A percentile compares a stretch with the other conserved stretches of the same genome.
Conservation (phyloP, 2,888 invertebrate species). For the Limnephilus auricula region DNA sequence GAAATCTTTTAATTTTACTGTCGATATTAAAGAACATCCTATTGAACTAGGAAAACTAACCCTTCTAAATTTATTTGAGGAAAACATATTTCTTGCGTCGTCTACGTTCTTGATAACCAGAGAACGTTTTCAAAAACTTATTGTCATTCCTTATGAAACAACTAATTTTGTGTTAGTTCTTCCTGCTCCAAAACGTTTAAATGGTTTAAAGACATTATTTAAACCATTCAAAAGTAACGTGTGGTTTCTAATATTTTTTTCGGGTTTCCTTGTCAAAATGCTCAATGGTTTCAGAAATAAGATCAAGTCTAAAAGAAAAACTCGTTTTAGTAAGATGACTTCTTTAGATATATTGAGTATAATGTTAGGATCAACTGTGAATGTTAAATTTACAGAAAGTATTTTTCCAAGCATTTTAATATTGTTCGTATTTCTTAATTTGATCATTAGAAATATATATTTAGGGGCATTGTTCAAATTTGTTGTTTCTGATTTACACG, state of each 20-base stretch:
- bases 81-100: no score
- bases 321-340: neutral
- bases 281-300: neutral
- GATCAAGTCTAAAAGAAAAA: neutral
- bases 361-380: neutral
- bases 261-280: neutral
- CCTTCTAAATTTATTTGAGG: no score
- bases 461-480: slow-evolving; percentile 30
- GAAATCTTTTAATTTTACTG: no score
- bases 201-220: no score
- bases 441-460: neutral
- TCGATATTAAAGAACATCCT: no score
- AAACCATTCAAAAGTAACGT: neutral
- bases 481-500: slow-evolving; percentile 11
- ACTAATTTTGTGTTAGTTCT: no score
- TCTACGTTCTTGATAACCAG: no score
- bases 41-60: no score
- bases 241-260: neutral
- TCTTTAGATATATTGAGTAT: slow-evolving; percentile 9
- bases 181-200: no score
- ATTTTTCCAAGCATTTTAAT: neutral
- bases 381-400: neutral
- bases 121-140: no score
- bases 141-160: no score
- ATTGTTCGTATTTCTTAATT: slow-evolving; percentile 8